Percentiles rank a stretch among this genome's conserved stretches.
Conservation (phyloP, 23 tunicate genomes). For the Diplosoma virens region DNA sequence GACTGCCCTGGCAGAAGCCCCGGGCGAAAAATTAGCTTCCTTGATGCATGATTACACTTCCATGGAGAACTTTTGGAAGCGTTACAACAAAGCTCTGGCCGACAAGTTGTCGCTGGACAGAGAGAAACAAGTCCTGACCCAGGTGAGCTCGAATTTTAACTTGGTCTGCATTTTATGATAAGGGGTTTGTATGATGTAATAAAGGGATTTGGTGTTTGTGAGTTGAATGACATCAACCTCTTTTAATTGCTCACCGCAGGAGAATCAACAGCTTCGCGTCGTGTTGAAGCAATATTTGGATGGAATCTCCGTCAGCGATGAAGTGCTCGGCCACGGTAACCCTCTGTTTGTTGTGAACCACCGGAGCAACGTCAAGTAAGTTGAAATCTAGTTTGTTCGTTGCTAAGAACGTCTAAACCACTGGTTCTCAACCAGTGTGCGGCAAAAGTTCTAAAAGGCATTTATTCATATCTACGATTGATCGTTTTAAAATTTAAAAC, state of each 20-base stretch:
- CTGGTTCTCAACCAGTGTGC: background rate
- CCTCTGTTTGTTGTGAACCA: slow-evolving; percentile 97
- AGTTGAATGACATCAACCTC: no score
- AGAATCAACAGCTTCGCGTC: slow-evolving; percentile 81
- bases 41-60: slow-evolving; percentile 83
- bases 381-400: slow-evolving; percentile 6
- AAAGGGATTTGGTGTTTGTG: no score
- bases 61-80: slow-evolving; percentile 96
- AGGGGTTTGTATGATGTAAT: no score
- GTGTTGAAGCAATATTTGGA: slow-evolving; percentile 95
- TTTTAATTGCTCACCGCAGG: no score
- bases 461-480: no score
- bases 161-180: background rate
- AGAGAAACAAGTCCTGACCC: slow-evolving; percentile 67
- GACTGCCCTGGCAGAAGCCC: slow-evolving; percentile 75
- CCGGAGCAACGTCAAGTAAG: slow-evolving; percentile 89
- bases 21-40: slow-evolving; percentile 63
- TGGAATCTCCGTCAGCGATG: slow-evolving; percentile 97
- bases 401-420: background rate
- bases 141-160: slow-evolving; percentile 34
- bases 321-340: slow-evolving; percentile 77
- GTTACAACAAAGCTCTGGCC: slow-evolving; percentile 87
- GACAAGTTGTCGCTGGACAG: slow-evolving; percentile 92
- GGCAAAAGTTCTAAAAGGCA: no score
- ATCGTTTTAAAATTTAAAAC: no score